These are phyloP conservation scores for Hoplostethus atlanticus DNA, from an alignment of 2,797 vertebrate species.

Conservation along the genomic window DNA sequence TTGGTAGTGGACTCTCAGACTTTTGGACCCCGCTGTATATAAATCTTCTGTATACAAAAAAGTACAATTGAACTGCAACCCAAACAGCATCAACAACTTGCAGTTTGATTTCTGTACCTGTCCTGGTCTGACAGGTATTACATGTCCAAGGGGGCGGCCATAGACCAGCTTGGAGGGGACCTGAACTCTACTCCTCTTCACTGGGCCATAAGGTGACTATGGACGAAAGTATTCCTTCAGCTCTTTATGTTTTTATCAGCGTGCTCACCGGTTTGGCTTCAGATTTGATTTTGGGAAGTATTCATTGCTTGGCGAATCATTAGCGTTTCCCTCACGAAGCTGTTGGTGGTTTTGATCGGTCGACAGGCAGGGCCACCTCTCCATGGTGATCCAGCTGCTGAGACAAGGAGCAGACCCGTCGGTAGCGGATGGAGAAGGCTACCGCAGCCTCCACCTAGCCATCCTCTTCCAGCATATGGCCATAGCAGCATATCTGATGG, in stretches of 20 bases:
- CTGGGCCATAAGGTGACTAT: constrained; percentile 93
- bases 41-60: too few species aligned
- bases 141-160: constrained; percentile 93
- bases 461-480: constrained; percentile 97
- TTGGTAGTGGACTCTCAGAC: too few species aligned
- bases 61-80: too few species aligned
- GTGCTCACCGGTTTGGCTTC: too few species aligned
- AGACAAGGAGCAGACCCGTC: constrained; percentile 92
- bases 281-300: too few species aligned
- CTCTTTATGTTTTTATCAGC: too few species aligned
- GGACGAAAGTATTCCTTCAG: not conserved
- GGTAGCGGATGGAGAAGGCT: constrained; percentile 94
- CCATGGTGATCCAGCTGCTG: constrained; percentile 93
- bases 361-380: constrained; percentile 95
- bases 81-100: not conserved
- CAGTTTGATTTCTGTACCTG: not conserved
- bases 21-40: too few species aligned
- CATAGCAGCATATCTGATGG: constrained; percentile 94
- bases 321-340: too few species aligned
- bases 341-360: not conserved
- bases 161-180: constrained; percentile 97
- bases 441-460: constrained; percentile 92
- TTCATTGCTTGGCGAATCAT: too few species aligned
- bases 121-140: constrained; percentile 86
- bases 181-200: constrained; percentile 98